A percentile compares a stretch with the other conserved stretches of the same genome.
Conservation (phyloP, 2,113 vertebrate species). For the Brachyistius frenatus region DNA sequence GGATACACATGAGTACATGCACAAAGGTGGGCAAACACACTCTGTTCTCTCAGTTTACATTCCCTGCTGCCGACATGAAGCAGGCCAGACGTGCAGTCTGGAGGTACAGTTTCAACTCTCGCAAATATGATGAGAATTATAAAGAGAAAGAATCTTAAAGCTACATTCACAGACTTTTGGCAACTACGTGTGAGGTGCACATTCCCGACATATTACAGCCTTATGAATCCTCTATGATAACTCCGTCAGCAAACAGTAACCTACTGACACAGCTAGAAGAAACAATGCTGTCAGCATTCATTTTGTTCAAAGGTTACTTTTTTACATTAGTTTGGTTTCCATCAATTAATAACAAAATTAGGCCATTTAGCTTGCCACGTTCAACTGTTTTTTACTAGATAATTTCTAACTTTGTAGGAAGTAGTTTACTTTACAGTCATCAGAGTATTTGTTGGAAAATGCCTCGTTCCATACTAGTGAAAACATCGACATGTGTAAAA, state of each 20-base stretch:
- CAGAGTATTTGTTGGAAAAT: no score
- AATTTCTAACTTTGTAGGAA: no score
- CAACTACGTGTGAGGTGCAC: background rate
- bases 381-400: no score
- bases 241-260: background rate
- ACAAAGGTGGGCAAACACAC: constrained; percentile 25
- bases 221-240: background rate
- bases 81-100: constrained; percentile 42
- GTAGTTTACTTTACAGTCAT: no score
- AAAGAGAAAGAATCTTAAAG: background rate
- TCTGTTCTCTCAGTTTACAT: constrained; percentile 63
- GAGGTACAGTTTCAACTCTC: constrained; percentile 28
- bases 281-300: background rate
- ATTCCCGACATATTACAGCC: background rate
- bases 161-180: background rate
- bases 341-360: no score
- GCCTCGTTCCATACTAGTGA: no score
- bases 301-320: no score
- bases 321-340: no score
- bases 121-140: background rate
- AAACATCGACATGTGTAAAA: no score
- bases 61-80: constrained; percentile 48
- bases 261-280: background rate
- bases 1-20: constrained; percentile 16
- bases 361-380: no score